Evolutionary conservation across 1,140 invertebrate species (phyloP).

Genomic region (Temnothorax nylanderi): DNA sequence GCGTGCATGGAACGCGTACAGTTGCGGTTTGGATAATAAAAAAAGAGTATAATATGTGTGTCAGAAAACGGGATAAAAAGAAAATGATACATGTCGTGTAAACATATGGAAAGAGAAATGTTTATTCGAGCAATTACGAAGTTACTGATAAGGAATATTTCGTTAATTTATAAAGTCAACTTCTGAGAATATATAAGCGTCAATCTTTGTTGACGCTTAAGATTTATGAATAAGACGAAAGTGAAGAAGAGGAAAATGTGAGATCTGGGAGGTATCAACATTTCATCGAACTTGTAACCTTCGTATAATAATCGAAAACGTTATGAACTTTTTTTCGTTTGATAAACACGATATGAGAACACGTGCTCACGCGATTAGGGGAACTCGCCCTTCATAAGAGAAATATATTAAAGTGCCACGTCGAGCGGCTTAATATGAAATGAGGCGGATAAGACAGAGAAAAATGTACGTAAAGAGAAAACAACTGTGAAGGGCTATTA

Average conservation of each 20-base stretch:
- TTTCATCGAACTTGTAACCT: slow-evolving; percentile 34
- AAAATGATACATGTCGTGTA: background rate
- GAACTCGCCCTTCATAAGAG: slow-evolving; percentile 30
- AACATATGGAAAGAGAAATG: background rate
- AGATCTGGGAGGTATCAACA: background rate
- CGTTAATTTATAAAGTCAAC: background rate
- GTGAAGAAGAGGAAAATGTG: background rate
- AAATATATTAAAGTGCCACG: slow-evolving; percentile 49
- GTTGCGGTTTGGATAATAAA: background rate
- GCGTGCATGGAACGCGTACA: background rate
- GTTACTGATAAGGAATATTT: background rate
- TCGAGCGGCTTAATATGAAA: slow-evolving; percentile 42
- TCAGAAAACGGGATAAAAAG: background rate
- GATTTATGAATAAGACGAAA: background rate
- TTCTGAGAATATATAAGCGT: background rate
- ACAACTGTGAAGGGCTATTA: slow-evolving; percentile 25
- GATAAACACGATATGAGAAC: slow-evolving; percentile 36
- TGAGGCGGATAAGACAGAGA: slow-evolving; percentile 54
- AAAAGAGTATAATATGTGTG: background rate
- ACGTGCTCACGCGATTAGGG: slow-evolving; percentile 48
- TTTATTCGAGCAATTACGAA: background rate
- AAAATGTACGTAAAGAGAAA: slow-evolving; percentile 44
- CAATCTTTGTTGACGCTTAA: background rate
- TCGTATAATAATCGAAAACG: slow-evolving; percentile 18
- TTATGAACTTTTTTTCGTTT: slow-evolving; percentile 32